Percentiles rank a stretch among this genome's conserved stretches.
Conservation (phyloP, 2,797 vertebrate species). For the Coreius guichenoti region DNA sequence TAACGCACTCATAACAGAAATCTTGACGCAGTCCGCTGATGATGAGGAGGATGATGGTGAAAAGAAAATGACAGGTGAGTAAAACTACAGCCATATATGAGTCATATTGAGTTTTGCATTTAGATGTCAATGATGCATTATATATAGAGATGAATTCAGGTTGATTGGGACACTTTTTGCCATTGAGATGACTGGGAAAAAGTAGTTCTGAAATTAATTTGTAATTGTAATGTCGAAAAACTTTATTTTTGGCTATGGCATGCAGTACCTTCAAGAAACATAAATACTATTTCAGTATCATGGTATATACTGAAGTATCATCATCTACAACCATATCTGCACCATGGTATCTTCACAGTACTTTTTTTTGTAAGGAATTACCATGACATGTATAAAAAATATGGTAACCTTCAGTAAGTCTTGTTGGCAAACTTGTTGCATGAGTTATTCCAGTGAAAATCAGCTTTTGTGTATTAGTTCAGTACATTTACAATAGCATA, state of each 20-base stretch:
- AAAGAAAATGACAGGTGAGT: slow-evolving; percentile 43
- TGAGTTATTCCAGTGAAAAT: not conserved
- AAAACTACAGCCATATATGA: not conserved
- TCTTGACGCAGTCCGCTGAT: not conserved
- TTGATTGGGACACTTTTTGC: no score
- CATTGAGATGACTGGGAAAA: no score
- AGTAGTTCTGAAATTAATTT: not conserved
- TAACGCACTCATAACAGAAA: not conserved
- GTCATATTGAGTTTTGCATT: not conserved
- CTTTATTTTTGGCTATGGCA: not conserved
- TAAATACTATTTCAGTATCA: not conserved
- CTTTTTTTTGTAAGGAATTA: not conserved
- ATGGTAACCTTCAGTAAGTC: not conserved
- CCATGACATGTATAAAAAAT: no score
- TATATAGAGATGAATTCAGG: not conserved
- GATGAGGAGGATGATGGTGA: not conserved
- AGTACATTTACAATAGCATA: no score
- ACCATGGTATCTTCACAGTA: no score
- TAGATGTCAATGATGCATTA: not conserved
- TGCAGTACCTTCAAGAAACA: not conserved
- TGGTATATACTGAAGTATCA: not conserved
- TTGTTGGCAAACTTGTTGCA: not conserved
- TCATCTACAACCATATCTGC: not conserved
- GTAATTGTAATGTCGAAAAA: not conserved
- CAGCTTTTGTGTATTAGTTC: not conserved